Evolutionary conservation across 2,113 vertebrate species (phyloP).

Genomic region (Coptodon bakossiorum): DNA sequence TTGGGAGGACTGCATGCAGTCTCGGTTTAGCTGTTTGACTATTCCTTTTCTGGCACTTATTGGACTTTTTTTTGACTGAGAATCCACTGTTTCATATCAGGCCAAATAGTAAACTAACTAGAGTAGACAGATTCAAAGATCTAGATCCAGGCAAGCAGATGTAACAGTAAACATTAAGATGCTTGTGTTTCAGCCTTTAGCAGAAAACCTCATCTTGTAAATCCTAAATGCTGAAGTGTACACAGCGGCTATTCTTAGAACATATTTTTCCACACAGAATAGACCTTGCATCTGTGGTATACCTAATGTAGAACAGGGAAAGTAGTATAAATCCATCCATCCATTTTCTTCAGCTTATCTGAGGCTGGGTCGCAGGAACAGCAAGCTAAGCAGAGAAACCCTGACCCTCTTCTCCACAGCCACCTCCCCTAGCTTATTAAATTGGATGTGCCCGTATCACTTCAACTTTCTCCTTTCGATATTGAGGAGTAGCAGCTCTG

Average conservation of each 20-base stretch:
- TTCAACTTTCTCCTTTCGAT: background rate
- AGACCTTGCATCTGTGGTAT: background rate
- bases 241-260: rapidly evolving
- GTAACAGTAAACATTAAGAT: background rate
- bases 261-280: background rate
- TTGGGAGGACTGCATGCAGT: background rate
- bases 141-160: background rate
- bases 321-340: background rate
- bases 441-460: background rate
- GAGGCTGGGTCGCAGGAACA: background rate
- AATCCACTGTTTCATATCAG: background rate
- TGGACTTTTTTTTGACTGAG: background rate
- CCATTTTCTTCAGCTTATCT: background rate
- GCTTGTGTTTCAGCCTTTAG: background rate
- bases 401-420: background rate
- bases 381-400: background rate
- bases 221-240: background rate
- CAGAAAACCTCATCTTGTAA: background rate
- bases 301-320: background rate
- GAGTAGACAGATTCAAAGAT: background rate
- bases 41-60: background rate
- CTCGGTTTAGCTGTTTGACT: background rate
- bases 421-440: background rate
- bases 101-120: background rate
- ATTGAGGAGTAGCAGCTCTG: background rate